Percentiles rank a stretch among this genome's conserved stretches.
Evolutionary conservation across 2,888 invertebrate genomes (phyloP).

Genomic region (Zonitis immaculata): DNA sequence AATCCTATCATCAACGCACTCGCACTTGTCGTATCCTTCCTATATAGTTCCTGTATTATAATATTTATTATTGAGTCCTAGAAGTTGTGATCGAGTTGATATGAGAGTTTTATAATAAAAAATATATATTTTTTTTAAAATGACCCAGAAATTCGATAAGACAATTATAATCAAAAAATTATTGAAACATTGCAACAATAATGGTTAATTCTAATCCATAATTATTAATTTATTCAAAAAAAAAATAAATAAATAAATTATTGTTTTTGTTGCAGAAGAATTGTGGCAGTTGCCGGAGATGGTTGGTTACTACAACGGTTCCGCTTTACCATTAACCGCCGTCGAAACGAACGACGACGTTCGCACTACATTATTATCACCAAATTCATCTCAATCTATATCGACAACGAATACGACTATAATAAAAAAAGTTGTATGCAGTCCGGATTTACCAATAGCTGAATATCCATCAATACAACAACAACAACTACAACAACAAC

Average conservation of each 20-base stretch:
- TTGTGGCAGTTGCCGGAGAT: conserved; percentile 51
- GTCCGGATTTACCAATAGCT: conserved; percentile 55
- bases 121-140: too few species aligned
- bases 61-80: not conserved
- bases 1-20: conserved; percentile 34
- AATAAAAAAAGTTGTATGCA: conserved; percentile 55
- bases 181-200: conserved; percentile 35
- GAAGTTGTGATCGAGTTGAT: not conserved
- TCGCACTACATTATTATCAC: conserved; percentile 25
- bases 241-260: too few species aligned
- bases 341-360: conserved; percentile 40
- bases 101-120: too few species aligned
- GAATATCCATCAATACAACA: conserved; percentile 28
- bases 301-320: conserved; percentile 53
- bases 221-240: not conserved
- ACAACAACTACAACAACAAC: conserved; percentile 3
- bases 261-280: conserved; percentile 47
- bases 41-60: conserved; percentile 23
- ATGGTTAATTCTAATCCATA: not conserved
- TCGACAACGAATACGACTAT: not conserved
- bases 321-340: conserved; percentile 45
- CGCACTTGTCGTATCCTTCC: conserved; percentile 37
- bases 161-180: conserved; percentile 39
- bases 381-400: not conserved
- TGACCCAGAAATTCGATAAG: conserved; percentile 23